A percentile compares a stretch with the other conserved stretches of the same genome.
phyloP scores from a whole-genome alignment of 2,888 invertebrate species.

The Micoletzkya japonica region DNA sequence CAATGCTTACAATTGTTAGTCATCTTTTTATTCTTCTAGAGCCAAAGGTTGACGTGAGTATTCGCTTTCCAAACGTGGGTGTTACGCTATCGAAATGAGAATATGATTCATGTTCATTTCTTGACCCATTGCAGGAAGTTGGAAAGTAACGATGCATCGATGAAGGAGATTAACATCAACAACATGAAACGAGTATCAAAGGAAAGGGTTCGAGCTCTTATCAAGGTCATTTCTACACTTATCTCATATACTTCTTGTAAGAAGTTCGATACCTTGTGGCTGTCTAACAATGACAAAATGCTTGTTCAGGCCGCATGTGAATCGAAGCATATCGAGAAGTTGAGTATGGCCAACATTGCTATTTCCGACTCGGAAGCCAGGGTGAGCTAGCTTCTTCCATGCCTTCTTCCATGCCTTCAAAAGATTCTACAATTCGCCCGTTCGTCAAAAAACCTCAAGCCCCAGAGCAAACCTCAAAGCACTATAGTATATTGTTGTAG shows the following conservation, averaged over 20 bases:
- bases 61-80: no score
- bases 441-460: not conserved
- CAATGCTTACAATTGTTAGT: no score
- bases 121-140: constrained; percentile 67
- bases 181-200: constrained; percentile 98
- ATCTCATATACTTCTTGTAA: not conserved
- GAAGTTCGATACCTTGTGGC: not conserved
- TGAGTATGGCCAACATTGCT: constrained; percentile 90
- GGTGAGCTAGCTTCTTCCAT: constrained; percentile 60
- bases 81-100: not conserved
- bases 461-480: not conserved
- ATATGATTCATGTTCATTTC: not conserved
- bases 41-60: no score
- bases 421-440: not conserved
- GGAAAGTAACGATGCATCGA: constrained; percentile 78
- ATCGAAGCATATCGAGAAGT: constrained; percentile 87
- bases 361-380: constrained; percentile 84
- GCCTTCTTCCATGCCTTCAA: constrained; percentile 46
- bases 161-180: constrained; percentile 95
- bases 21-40: no score
- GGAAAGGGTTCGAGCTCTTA: constrained; percentile 87
- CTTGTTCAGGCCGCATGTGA: constrained; percentile 72
- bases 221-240: constrained; percentile 70
- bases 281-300: not conserved
- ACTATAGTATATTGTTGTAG: not conserved